phyloP scores from a whole-genome alignment of 2,113 vertebrate genomes.

The Python bivittatus region DNA sequence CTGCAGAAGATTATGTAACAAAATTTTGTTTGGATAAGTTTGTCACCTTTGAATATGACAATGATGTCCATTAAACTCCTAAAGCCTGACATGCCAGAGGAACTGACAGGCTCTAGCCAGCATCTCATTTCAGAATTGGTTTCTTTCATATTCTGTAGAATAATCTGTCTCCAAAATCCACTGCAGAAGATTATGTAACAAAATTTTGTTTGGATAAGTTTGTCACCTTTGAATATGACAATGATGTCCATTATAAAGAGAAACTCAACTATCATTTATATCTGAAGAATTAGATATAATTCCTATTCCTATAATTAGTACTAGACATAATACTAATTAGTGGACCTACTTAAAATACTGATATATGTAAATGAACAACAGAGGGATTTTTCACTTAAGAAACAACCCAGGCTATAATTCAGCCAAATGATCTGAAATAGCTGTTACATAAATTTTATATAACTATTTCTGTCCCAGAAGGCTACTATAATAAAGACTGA shows the following conservation, averaged over 20 bases:
- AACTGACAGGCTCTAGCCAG: not conserved
- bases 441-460: not conserved
- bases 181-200: not conserved
- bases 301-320: too few relatives aligned
- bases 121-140: not conserved
- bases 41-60: not conserved
- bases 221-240: not conserved
- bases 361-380: not conserved
- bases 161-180: not conserved
- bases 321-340: not conserved
- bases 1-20: not conserved
- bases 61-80: too few relatives aligned
- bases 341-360: not conserved
- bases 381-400: not conserved
- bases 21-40: not conserved
- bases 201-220: not conserved
- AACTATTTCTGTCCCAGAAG: not conserved
- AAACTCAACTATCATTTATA: not conserved
- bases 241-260: not conserved
- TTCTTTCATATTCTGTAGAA: not conserved
- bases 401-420: not conserved
- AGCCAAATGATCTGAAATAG: not conserved
- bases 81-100: not conserved
- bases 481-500: not conserved
- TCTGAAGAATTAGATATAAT: not conserved